These are phyloP conservation scores for Palythoa grandis DNA, from an alignment of 92 coral and sea anemone species.

Conservation along the genomic window DNA sequence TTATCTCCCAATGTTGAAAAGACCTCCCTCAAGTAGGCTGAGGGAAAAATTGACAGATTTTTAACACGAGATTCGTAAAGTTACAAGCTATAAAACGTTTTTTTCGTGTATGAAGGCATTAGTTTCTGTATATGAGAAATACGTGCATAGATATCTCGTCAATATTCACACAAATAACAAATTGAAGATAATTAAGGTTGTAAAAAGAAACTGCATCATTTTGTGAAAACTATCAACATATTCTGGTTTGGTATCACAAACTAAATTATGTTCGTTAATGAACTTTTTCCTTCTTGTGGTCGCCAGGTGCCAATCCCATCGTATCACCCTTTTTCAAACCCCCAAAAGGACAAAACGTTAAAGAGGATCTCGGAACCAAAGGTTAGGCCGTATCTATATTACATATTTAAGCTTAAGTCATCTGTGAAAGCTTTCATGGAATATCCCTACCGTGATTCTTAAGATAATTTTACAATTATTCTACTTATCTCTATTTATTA, in stretches of 20 bases:
- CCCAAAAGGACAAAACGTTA: conserved; percentile 68
- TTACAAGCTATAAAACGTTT: too few relatives aligned
- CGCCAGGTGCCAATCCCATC: conserved; percentile 60
- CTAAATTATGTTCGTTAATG: background rate
- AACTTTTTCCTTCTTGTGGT: background rate
- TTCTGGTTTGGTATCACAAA: background rate
- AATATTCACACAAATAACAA: background rate
- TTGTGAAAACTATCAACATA: background rate
- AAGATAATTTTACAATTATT: too few relatives aligned
- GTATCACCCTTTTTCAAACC: conserved; percentile 85
- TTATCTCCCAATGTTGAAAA: too few relatives aligned
- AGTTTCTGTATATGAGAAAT: too few relatives aligned
- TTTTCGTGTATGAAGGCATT: too few relatives aligned
- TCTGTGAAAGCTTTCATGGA: background rate
- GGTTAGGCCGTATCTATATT: conserved; percentile 44
- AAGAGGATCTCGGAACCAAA: conserved; percentile 62
- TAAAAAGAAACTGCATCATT: background rate
- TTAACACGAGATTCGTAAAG: too few relatives aligned
- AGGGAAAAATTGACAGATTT: too few relatives aligned
- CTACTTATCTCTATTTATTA: too few relatives aligned
- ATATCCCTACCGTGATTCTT: too few relatives aligned
- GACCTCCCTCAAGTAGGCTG: too few relatives aligned
- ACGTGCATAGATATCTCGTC: background rate
- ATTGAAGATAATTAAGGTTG: too few relatives aligned
- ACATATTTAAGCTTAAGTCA: background rate